Evolutionary conservation across 1,140 invertebrate species (phyloP), one percentile per base, ranked within the genome.

Genomic region (Euglossa dilemma): DNA sequence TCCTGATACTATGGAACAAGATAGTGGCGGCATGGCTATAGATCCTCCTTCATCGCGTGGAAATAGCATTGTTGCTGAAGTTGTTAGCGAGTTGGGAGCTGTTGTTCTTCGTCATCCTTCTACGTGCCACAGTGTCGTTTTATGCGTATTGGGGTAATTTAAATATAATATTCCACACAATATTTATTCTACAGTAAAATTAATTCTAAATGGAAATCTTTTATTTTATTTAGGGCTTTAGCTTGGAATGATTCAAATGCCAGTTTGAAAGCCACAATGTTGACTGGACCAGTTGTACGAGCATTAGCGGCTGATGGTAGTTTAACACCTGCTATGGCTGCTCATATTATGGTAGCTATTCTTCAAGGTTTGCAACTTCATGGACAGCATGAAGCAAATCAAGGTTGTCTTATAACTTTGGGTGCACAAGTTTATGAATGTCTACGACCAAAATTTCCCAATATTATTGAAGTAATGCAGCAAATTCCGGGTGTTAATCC

Each of bases 311-410:
- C 93, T 23, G 95, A 96, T 85, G 95, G 95, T n/a, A 95, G 95
- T 74, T 92, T 97, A 54, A 96, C 94, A 80, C 95, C 95, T 67
- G 95, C 95, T 85, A 96, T 97, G 95, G 97, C 95, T 50, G 94
- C 95, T 36, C 96, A 96, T 88, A 96, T 97, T 20, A 96, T 98
- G 92, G 95, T 96, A 0, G 95, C 96, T 0, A 95, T 97, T 71
- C 94, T 98, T n/a, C 96, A 96, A 83, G 97, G 96, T 57, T 94
- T 98, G 84, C 96, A 97, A 80, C 93, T 96, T 69, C 97, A 98
- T 89, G 98, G 98, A 0, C 97, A 98, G 92, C 97, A 98, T 91
- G 98, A 98, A 85, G 96, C 96, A 2, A 97, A 97, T 93, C 97
- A 97, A 92, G 96, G 96, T 7, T 96, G 95, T 0, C 92, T 97